Evolutionary conservation across 2,888 invertebrate species (phyloP).

Genomic region (Chorisops tibialis): DNA sequence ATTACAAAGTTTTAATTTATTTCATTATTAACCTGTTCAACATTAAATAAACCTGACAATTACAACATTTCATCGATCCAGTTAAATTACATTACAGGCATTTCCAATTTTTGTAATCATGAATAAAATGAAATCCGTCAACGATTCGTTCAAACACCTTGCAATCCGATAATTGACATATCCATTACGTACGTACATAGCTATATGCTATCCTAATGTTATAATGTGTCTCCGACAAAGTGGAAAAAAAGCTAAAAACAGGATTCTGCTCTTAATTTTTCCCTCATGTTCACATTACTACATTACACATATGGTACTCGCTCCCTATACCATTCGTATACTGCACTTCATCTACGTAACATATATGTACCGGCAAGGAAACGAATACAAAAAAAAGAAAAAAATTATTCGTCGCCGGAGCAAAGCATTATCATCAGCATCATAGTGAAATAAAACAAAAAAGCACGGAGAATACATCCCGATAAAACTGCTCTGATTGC

Average conservation of each 20-base stretch:
- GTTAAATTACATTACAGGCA: constrained; percentile 1
- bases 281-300: not conserved
- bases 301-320: no score
- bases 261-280: constrained; percentile 24
- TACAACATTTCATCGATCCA: constrained; percentile 8
- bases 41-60: not conserved
- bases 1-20: no score
- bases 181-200: constrained; percentile 12
- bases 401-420: no score
- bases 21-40: no score
- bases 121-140: not conserved
- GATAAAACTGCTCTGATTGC: not conserved
- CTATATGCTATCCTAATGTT: not conserved
- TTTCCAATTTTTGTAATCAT: not conserved
- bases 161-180: constrained; percentile 8
- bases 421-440: not conserved
- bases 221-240: not conserved
- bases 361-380: no score
- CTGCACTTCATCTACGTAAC: not conserved
- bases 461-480: not conserved
- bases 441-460: not conserved
- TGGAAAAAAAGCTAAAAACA: not conserved
- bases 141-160: not conserved
- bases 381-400: no score
- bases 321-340: not conserved